These are phyloP conservation scores for Ciconia boyciana DNA, from an alignment of 2,113 vertebrate genomes.

Conservation along the genomic window DNA sequence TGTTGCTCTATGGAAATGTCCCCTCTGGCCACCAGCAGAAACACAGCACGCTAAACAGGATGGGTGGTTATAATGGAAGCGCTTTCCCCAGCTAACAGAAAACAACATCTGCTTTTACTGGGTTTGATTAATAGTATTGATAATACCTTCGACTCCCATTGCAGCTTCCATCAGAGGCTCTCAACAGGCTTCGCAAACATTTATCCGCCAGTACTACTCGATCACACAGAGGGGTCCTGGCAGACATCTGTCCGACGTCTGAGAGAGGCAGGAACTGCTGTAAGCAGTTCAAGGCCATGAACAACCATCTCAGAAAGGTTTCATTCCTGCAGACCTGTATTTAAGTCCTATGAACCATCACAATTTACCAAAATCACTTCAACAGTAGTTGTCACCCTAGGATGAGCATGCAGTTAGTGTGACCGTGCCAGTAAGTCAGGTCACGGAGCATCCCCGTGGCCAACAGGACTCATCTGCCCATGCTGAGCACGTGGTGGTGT, in stretches of 20 bases:
- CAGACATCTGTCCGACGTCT: rapidly evolving
- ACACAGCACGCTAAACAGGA: rapidly evolving
- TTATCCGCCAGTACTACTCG: not conserved
- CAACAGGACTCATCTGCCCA: too few relatives aligned
- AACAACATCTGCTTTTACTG: not conserved
- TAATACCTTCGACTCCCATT: not conserved
- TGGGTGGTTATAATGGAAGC: not conserved
- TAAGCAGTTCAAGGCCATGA: not conserved
- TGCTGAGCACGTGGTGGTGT: rapidly evolving
- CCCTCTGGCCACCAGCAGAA: not conserved
- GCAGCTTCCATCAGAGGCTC: not conserved
- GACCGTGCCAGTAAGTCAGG: not conserved
- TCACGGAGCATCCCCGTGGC: not conserved
- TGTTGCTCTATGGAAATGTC: not conserved
- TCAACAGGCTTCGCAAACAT: not conserved
- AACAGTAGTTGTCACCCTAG: not conserved
- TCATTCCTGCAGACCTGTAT: not conserved
- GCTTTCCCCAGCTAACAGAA: not conserved
- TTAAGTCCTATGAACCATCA: not conserved
- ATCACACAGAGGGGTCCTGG: not conserved
- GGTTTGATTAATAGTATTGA: not conserved
- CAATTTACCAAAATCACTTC: not conserved
- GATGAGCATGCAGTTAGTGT: rapidly evolving
- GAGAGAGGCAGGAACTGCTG: not conserved
- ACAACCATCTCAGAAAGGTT: not conserved